A percentile compares a stretch with the other conserved stretches of the same genome.
Conservation (phyloP, 2,888 invertebrate genomes). For the Panopea generosa region DNA sequence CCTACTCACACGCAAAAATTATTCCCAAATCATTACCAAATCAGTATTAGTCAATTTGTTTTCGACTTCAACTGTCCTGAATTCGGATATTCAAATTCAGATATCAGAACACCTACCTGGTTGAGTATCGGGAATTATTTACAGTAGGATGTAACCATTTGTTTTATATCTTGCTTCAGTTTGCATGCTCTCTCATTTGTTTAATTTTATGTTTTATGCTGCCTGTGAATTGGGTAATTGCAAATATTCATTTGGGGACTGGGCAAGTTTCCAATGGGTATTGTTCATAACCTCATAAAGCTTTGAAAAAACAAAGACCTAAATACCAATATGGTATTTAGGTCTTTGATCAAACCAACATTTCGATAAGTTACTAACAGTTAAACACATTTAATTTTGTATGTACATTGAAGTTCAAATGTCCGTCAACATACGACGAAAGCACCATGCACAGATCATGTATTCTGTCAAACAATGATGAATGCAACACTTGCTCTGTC, state of each 20-base stretch:
- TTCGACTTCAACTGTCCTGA: conserved; percentile 3
- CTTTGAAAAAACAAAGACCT: no score
- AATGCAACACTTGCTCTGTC: neutral
- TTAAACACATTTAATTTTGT: conserved; percentile 5
- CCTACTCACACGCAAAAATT: conserved; percentile 3
- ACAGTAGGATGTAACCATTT: conserved; percentile 1
- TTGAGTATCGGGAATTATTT: conserved; percentile 2
- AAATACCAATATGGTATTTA: neutral
- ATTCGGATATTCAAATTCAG: neutral
- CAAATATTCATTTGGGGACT: neutral
- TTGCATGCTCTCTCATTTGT: conserved; percentile 1
- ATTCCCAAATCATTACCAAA: conserved; percentile 3
- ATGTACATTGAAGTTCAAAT: neutral
- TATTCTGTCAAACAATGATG: neutral
- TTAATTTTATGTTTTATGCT: conserved; percentile 2
- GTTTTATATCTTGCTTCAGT: conserved; percentile 1
- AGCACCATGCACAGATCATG: neutral
- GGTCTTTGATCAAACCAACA: neutral
- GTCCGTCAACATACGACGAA: neutral
- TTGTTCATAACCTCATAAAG: neutral
- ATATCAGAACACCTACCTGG: conserved; percentile 3
- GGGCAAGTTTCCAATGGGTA: neutral
- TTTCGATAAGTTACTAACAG: conserved; percentile 3
- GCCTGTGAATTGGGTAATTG: conserved; percentile 3
- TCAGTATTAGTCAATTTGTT: conserved; percentile 3